Percentiles rank a stretch among this genome's conserved stretches.
Evolutionary conservation across 2,113 vertebrate species (phyloP).

Genomic region (Clarias batrachus): DNA sequence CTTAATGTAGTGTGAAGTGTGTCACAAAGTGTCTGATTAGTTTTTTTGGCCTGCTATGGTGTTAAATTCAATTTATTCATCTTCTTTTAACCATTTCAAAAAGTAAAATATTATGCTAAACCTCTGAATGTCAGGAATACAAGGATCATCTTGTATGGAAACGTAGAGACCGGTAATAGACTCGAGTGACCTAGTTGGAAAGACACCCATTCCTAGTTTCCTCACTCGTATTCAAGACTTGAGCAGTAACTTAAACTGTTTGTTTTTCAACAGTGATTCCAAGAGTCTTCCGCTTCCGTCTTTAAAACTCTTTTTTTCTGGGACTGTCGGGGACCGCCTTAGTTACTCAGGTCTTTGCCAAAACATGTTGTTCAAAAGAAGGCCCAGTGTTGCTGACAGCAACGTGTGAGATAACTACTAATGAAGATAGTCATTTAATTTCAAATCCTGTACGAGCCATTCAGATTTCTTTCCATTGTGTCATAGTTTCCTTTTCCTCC

Average conservation of each 20-base stretch:
- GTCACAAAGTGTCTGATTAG: constrained; percentile 54
- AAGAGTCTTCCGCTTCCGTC: constrained; percentile 26
- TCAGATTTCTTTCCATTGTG: neutral
- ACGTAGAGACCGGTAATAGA: neutral
- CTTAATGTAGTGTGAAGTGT: constrained; percentile 69
- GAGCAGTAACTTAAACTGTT: constrained; percentile 8
- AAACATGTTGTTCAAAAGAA: constrained; percentile 62
- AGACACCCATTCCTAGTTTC: constrained; percentile 20
- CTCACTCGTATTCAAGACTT: neutral
- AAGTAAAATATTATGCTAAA: neutral
- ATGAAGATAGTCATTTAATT: constrained; percentile 25
- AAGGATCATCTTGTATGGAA: neutral
- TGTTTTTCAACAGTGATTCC: constrained; percentile 27
- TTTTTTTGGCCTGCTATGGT: neutral
- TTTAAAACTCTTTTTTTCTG: neutral
- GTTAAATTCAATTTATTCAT: neutral
- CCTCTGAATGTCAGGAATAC: neutral
- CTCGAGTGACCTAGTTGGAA: constrained; percentile 44
- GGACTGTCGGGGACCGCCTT: constrained; percentile 54
- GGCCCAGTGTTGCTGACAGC: constrained; percentile 40
- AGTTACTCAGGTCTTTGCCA: constrained; percentile 69
- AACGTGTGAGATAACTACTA: constrained; percentile 37
- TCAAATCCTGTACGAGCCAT: neutral
- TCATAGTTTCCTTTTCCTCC: neutral
- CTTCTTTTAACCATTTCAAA: neutral